phyloP scores from a whole-genome alignment of 2,888 invertebrate genomes.

The Eristalis tenax region DNA sequence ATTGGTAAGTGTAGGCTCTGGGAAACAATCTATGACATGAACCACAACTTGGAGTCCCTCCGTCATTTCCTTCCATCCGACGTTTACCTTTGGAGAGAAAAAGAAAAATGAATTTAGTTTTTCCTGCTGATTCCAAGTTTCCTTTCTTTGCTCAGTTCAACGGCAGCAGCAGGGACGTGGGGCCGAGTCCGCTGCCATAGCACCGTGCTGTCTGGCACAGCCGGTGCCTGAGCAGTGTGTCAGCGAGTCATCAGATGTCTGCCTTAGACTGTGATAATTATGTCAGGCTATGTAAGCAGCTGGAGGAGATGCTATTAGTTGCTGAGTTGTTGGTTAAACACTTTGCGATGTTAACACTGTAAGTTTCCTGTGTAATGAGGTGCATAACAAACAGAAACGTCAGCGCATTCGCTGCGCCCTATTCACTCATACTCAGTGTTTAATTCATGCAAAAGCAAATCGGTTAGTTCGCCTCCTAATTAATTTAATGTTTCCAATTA shows the following conservation, averaged over 20 bases:
- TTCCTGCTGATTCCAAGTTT: conserved; percentile 36
- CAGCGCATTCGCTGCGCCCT: conserved; percentile 24
- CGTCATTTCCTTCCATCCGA: conserved; percentile 2
- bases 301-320: conserved; percentile 32
- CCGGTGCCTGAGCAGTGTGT: not conserved
- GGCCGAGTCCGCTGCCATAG: not conserved
- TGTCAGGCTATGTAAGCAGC: conserved; percentile 41
- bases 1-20: conserved; percentile 4
- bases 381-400: conserved; percentile 32
- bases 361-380: conserved; percentile 55
- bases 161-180: not conserved
- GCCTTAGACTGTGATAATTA: conserved; percentile 61
- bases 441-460: conserved; percentile 1
- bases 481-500: conserved; percentile 48
- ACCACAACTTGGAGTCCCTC: not conserved
- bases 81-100: conserved; percentile 29
- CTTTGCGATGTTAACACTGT: conserved; percentile 45
- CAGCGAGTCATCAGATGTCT: conserved; percentile 54
- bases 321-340: conserved; percentile 67
- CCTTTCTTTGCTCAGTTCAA: conserved; percentile 14
- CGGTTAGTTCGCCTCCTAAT: conserved; percentile 31
- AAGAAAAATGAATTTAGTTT: conserved; percentile 6
- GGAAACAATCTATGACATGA: not conserved
- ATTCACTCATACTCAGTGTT: not conserved
- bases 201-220: not conserved